Evolutionary conservation across 92 coral and sea anemone species (phyloP).

Genomic region (Isaurus tuberculatus): DNA sequence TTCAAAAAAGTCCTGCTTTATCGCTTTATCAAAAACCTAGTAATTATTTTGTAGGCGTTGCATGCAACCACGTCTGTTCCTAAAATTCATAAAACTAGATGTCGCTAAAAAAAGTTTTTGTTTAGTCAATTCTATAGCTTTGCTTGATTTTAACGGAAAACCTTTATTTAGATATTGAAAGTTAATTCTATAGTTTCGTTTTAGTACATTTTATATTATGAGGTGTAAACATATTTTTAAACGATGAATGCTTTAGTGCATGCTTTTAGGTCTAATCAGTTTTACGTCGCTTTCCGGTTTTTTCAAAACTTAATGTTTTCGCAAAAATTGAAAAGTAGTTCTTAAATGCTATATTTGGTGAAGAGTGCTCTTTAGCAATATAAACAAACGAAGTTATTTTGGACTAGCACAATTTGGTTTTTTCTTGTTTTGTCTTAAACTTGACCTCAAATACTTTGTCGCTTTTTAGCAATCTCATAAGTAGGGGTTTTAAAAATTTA

Average conservation of each 20-base stretch:
- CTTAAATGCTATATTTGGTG: not conserved
- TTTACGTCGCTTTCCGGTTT: not conserved
- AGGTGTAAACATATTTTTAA: not conserved
- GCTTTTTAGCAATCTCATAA: no score
- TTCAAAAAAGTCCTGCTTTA: not conserved
- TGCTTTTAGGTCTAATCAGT: not conserved
- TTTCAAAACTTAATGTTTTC: not conserved
- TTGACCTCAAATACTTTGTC: not conserved
- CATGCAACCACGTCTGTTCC: not conserved
- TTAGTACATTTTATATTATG: not conserved
- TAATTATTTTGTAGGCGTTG: not conserved
- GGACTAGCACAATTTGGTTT: not conserved
- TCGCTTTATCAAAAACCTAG: not conserved
- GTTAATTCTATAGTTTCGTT: not conserved
- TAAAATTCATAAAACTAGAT: not conserved
- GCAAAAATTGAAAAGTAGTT: not conserved
- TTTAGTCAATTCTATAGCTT: not conserved
- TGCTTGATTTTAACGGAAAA: not conserved
- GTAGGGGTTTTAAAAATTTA: no score
- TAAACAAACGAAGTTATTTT: not conserved
- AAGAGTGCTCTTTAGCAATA: not conserved
- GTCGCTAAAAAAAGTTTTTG: not conserved
- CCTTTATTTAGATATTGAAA: not conserved
- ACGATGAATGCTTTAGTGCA: not conserved
- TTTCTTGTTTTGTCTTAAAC: not conserved